Evolutionary conservation across 2,888 invertebrate genomes (phyloP).

Genomic region (Zaprionus lineosus): DNA sequence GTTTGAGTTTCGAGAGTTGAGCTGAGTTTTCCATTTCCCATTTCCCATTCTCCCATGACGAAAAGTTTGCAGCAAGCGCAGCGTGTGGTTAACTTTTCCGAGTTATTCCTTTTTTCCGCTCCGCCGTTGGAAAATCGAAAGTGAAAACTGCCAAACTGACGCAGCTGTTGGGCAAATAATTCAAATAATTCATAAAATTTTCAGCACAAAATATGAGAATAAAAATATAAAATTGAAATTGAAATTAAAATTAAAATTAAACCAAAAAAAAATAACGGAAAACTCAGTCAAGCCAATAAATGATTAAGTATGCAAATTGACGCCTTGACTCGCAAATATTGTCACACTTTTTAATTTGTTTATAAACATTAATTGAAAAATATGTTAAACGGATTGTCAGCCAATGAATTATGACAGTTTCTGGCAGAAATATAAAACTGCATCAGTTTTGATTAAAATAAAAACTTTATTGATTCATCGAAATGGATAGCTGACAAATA

Average conservation of each 20-base stretch:
- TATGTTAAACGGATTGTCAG: no score
- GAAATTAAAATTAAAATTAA: no score
- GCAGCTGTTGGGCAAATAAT: conserved; percentile 48
- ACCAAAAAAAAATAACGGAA: conserved; percentile 14
- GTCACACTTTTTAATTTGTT: conserved; percentile 13
- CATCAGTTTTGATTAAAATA: no score
- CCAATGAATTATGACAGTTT: no score
- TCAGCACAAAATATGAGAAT: conserved; percentile 15
- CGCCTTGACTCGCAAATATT: conserved; percentile 27
- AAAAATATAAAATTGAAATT: not conserved
- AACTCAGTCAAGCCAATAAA: conserved; percentile 35
- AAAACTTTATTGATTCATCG: no score
- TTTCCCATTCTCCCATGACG: conserved; percentile 37
- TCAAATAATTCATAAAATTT: conserved; percentile 44
- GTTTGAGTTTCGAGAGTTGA: conserved; percentile 45
- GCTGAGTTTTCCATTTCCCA: conserved; percentile 17
- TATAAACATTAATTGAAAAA: not conserved
- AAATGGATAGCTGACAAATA: no score
- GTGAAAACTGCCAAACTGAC: conserved; percentile 48
- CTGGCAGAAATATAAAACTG: no score
- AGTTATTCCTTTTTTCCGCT: conserved; percentile 8
- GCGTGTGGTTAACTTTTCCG: conserved; percentile 37
- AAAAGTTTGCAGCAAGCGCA: conserved; percentile 41
- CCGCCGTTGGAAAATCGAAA: conserved; percentile 38
- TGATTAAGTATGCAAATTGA: conserved; percentile 48